A percentile compares a stretch with the other conserved stretches of the same genome.
phyloP scores from a whole-genome alignment of 1,140 invertebrate species.

The Rhopalosiphum padi region DNA sequence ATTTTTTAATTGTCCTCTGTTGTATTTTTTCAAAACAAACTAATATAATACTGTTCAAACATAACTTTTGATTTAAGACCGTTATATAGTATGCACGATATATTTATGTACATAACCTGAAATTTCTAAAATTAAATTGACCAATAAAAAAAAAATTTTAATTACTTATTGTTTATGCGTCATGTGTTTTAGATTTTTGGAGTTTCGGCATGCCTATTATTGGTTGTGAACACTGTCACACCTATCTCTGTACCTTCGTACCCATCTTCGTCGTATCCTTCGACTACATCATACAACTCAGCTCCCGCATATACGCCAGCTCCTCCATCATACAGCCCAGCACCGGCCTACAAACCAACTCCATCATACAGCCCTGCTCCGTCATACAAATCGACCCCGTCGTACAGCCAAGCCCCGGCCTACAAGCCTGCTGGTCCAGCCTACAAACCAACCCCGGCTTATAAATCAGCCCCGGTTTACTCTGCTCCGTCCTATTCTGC shows the following conservation, averaged over 20 bases:
- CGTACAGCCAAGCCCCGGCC: background rate
- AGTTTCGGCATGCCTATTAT: conserved; percentile 32
- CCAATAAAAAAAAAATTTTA: background rate
- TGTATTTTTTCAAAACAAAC: background rate
- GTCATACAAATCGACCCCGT: background rate
- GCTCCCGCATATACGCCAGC: background rate
- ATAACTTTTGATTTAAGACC: background rate
- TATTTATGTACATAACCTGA: background rate
- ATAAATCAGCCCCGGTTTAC: background rate
- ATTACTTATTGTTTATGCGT: background rate
- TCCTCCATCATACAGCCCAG: conserved; percentile 46
- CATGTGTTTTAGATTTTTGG: conserved; percentile 1
- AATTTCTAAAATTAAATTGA: background rate
- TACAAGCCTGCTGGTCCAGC: background rate
- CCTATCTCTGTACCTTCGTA: conserved; percentile 41
- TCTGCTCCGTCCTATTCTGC: background rate
- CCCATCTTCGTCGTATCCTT: background rate
- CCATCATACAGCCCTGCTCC: conserved; percentile 28
- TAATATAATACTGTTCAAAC: background rate
- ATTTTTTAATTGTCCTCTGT: background rate
- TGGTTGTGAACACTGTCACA: background rate
- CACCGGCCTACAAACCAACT: conserved; percentile 31
- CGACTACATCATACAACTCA: background rate
- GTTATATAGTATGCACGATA: background rate
- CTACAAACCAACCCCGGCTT: conserved; percentile 46